phyloP scores from a whole-genome alignment of 2,888 invertebrate species.

The Electrophaes corylata region DNA sequence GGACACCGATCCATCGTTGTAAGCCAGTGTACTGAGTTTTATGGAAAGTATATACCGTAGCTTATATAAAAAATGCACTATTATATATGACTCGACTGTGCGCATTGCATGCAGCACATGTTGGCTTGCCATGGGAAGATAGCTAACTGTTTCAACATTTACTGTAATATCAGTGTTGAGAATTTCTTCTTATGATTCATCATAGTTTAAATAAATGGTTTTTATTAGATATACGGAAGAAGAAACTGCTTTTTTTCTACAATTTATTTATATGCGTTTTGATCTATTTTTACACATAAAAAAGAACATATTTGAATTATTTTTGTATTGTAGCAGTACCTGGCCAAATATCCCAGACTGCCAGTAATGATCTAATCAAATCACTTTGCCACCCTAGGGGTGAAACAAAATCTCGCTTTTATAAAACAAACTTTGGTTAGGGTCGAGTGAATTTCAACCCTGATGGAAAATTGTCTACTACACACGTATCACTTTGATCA shows the following conservation, averaged over 20 bases:
- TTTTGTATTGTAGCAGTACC: no score
- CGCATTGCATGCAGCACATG: background rate
- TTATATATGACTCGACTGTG: background rate
- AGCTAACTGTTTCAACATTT: background rate
- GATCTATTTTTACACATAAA: no score
- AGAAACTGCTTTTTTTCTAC: no score
- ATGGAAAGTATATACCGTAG: background rate
- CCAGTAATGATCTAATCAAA: background rate
- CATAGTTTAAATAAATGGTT: no score
- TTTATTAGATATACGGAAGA: no score
- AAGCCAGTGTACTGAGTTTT: background rate
- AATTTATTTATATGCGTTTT: no score
- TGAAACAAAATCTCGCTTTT: background rate
- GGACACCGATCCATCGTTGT: slow-evolving; percentile 31
- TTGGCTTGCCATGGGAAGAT: background rate
- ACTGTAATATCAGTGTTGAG: background rate
- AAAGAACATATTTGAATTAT: no score
- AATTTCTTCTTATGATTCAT: background rate
- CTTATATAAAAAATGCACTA: background rate
- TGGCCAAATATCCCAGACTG: no score
- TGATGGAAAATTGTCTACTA: background rate
- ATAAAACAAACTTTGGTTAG: background rate
- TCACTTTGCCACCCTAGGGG: background rate
- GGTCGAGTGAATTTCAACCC: background rate
- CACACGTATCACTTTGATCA: background rate